Conservation (phyloP, 2,888 invertebrate genomes). For the Marasmarcha lunaedactyla region DNA sequence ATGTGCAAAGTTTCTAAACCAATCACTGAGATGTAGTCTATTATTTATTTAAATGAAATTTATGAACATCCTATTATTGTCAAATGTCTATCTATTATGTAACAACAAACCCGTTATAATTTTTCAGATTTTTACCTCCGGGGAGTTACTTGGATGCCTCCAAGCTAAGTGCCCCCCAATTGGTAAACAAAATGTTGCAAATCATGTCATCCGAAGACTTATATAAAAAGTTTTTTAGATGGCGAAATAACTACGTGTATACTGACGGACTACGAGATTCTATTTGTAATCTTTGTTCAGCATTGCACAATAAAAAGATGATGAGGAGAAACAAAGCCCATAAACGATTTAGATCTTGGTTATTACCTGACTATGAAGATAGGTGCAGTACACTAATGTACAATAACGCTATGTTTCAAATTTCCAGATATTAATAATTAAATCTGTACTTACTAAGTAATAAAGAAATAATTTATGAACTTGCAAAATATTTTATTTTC, state of each 20-base stretch:
- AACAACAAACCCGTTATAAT: not conserved
- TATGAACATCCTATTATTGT: too few species aligned
- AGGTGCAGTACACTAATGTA: too few species aligned
- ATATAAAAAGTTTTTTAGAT: conserved; percentile 34
- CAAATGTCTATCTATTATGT: too few species aligned
- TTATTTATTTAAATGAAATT: too few species aligned
- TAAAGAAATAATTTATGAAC: too few species aligned
- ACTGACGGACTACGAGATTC: not conserved
- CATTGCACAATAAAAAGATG: not conserved
- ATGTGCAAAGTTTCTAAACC: too few species aligned
- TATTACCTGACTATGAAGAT: not conserved
- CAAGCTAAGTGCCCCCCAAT: conserved; percentile 17
- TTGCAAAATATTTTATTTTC: too few species aligned
- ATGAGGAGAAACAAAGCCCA: not conserved
- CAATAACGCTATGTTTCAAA: too few species aligned
- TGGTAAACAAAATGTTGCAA: conserved; percentile 30
- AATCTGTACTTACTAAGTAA: too few species aligned
- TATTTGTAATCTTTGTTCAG: not conserved
- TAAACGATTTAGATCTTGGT: not conserved
- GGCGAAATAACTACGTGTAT: conserved; percentile 28
- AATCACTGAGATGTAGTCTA: too few species aligned
- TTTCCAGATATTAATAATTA: too few species aligned
- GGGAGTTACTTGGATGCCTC: conserved; percentile 40
- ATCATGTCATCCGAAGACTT: conserved; percentile 25
- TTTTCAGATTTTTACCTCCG: conserved; percentile 47